Conservation (phyloP, 2,113 vertebrate genomes). For the Otocyon megalotis region DNA sequence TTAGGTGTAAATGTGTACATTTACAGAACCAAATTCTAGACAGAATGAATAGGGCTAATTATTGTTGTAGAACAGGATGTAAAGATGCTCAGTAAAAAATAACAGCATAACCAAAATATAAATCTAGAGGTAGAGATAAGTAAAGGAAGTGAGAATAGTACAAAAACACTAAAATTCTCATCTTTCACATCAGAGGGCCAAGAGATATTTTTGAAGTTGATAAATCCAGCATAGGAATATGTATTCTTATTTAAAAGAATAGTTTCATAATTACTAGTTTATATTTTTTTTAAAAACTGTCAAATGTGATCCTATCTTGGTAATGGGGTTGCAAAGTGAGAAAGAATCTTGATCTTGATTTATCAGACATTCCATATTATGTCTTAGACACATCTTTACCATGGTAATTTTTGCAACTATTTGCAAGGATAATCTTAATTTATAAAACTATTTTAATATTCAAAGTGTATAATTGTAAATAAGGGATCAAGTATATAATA, state of each 20-base stretch:
- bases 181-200: background rate
- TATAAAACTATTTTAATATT: background rate
- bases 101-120: background rate
- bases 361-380: background rate
- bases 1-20: background rate
- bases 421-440: background rate
- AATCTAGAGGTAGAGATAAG: background rate
- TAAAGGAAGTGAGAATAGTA: background rate
- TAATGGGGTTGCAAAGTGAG: background rate
- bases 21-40: background rate
- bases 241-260: background rate
- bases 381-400: background rate
- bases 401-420: background rate
- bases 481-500: background rate
- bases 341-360: background rate
- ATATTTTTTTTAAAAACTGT: background rate
- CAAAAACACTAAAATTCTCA: background rate
- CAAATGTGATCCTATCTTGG: background rate
- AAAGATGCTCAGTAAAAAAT: slow-evolving; percentile 29
- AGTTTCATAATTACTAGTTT: background rate
- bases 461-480: background rate
- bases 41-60: background rate
- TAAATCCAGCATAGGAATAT: background rate
- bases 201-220: background rate
- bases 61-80: background rate